Evolutionary conservation across 1,140 invertebrate genomes (phyloP), one percentile per base, ranked within the genome.

Genomic region (Dysdera silvatica): DNA sequence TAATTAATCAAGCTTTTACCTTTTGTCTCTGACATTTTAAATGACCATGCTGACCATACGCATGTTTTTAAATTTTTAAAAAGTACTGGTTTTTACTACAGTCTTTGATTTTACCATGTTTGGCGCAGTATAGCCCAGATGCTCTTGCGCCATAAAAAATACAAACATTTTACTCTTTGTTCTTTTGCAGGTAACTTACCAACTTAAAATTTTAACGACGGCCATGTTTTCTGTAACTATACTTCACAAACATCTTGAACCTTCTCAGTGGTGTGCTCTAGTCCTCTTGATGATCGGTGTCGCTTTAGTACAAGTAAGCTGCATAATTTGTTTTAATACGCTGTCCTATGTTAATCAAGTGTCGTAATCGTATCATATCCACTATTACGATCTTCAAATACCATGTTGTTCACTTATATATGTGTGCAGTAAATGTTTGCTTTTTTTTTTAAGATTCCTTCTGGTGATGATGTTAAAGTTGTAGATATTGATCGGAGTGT

Each of bases 181-280:
- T 33, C 26, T 28, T 23, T 47, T 40, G 10, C 45, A 79, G 76
- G 78, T 80, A 2, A 78, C 79, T 23, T 80, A 79, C 69, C 78
- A 80, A 61, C 59, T 82, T n/a, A 82, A 81, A 71, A 81, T 81
- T 59, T 65, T 81, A 8, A 79, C 79, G 7, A 81, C 79, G 6
- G 80, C 80, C 14, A 61, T 81, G 37, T 82, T 81, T 69, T 78
- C 80, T 24, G 76, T 79, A 7, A 53, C 74, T 8, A 71, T 81
- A 67, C 67, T 81, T 5, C 65, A 73, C 20, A 74, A 74, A 71
- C 68, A 72, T 41, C 68, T 80, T 43, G 67, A 69, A 49, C 28
- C 58, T 0, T 51, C 66, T 33, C 80, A 81, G 68, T 81, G 80
- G 80, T 12, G 80, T 18, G 67, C 80, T 29, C 67, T 81, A 28